Evolutionary conservation across 2,888 invertebrate species (phyloP).

Genomic region (Ellobium chinense): DNA sequence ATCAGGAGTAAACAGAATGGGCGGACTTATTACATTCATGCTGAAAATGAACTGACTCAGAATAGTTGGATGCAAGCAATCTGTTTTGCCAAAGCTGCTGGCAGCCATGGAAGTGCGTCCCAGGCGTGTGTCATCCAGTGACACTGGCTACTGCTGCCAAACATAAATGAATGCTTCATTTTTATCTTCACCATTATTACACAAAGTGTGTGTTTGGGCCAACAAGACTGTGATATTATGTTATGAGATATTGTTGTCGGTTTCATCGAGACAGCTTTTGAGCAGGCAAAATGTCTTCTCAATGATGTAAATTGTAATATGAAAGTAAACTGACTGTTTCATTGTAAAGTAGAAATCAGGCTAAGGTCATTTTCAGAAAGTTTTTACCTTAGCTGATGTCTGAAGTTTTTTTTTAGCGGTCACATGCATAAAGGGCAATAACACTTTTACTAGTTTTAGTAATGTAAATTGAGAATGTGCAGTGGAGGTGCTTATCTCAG

Average conservation of each 20-base stretch:
- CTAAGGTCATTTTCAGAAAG: no score
- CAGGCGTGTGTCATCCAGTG: slow-evolving; percentile 75
- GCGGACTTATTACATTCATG: slow-evolving; percentile 75
- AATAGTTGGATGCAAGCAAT: slow-evolving; percentile 79
- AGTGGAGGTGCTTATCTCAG: no score
- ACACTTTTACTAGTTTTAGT: no score
- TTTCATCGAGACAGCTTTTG: no score
- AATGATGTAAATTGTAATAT: no score
- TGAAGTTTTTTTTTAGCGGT: no score
- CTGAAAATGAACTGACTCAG: slow-evolving; percentile 73
- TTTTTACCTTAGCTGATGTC: no score
- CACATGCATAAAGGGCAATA: no score
- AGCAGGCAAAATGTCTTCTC: no score
- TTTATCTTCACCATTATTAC: neutral
- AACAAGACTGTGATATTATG: slow-evolving; percentile 20
- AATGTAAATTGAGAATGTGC: no score
- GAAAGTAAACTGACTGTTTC: no score
- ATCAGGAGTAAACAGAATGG: slow-evolving; percentile 75
- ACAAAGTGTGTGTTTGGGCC: neutral
- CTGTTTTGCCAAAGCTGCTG: slow-evolving; percentile 77
- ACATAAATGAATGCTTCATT: neutral
- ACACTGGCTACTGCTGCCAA: neutral
- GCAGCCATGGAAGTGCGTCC: slow-evolving; percentile 69
- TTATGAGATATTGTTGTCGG: neutral
- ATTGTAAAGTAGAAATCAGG: no score